Evolutionary conservation across 23 tunicate species (phyloP).

Genomic region (Trididemnum clinides): DNA sequence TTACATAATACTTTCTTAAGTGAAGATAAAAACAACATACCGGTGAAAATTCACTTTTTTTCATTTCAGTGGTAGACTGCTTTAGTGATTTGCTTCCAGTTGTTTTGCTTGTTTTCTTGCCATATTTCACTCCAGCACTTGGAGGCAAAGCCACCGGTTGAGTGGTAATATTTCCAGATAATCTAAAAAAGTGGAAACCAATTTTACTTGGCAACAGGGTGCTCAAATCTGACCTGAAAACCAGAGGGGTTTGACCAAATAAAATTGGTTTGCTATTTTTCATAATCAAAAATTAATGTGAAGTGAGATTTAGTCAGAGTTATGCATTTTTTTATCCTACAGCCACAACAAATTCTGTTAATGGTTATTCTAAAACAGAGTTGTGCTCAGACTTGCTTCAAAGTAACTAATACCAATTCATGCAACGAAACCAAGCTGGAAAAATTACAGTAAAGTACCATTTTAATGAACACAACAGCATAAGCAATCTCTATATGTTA

Average conservation of each 20-base stretch:
- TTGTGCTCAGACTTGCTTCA: no score
- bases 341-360: no score
- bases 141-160: slow-evolving; percentile 36
- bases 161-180: slow-evolving; percentile 4
- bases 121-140: slow-evolving; percentile 7
- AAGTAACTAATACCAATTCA: no score
- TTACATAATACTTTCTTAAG: neutral
- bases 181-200: slow-evolving; percentile 8
- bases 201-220: no score
- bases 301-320: neutral
- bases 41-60: slow-evolving; percentile 5
- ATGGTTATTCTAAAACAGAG: no score
- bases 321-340: neutral
- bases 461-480: no score
- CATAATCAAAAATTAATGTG: neutral
- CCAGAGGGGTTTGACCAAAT: no score
- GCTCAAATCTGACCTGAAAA: no score
- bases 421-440: no score
- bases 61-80: neutral
- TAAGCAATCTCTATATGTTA: no score
- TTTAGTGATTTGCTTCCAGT: neutral
- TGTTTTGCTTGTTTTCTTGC: slow-evolving; percentile 11
- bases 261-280: no score
- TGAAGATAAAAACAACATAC: neutral
- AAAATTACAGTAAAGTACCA: no score